Evolutionary conservation across 2,113 vertebrate genomes (phyloP).

Genomic region (Rhynchopsitta pachyrhyncha): DNA sequence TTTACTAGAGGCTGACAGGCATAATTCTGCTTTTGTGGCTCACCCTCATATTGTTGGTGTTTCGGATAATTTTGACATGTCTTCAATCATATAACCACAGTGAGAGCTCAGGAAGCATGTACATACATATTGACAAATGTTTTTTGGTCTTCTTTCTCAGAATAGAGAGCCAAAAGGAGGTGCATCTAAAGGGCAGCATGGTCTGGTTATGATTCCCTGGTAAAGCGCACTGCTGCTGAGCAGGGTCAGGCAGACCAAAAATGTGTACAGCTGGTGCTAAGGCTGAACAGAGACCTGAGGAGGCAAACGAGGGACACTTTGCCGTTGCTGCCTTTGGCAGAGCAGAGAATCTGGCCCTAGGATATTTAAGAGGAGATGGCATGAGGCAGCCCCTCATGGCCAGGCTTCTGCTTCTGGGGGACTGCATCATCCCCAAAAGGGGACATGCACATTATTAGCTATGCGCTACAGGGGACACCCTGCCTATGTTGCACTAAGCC

Average conservation of each 20-base stretch:
- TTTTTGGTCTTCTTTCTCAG: not conserved
- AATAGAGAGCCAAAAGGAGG: not conserved
- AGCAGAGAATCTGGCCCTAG: not conserved
- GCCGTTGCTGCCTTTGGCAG: not conserved
- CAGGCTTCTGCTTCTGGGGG: not conserved
- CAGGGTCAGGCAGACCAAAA: not conserved
- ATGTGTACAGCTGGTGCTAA: fast-evolving
- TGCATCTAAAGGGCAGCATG: too few relatives aligned
- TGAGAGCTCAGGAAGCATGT: not conserved
- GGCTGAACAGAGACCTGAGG: not conserved
- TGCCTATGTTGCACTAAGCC: too few relatives aligned
- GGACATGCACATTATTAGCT: fast-evolving
- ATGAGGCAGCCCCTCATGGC: fast-evolving
- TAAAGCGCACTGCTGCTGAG: not conserved
- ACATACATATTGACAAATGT: not conserved
- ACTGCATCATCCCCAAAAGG: not conserved
- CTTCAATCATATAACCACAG: not conserved
- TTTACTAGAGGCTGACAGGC: not conserved
- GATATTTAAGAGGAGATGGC: not conserved
- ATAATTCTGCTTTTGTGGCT: not conserved
- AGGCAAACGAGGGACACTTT: not conserved
- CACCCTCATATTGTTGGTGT: not conserved
- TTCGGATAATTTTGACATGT: not conserved
- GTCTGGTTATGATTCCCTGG: not conserved
- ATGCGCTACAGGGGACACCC: not conserved